Base-by-base conservation (phyloP, 1,140 invertebrate species). In the Patella vulgata region DNA sequence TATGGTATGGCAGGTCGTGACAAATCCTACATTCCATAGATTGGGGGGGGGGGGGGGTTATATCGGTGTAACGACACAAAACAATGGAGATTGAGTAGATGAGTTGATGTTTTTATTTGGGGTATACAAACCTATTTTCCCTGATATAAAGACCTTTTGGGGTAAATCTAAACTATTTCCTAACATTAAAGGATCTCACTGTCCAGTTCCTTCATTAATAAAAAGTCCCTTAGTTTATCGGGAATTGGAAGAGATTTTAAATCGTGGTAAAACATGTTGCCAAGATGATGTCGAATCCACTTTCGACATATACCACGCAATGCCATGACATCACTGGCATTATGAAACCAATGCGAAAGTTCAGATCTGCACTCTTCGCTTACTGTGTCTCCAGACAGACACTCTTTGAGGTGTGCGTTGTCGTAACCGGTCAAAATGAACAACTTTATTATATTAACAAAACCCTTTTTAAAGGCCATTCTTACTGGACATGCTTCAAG, bases 401-500 rank as follows among this genome's bases (percentile, higher is more conserved):
- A 59, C 8, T 55, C 56, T 46, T 64, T 59, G 14, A 77, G 27
- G 33, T 77, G 75, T 4, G 43, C 52, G 23, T 55, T 68, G 42
- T 77, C 75, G 42, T 68, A 77, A 48, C 75, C 75, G 2, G 68
- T 75, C 11, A 77, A 53, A 52, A 78, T 74, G 28, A 78, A 74
- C 17, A 75, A 62, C 40, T 75, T 75, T 0, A 78, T 53, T 9
- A 75, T 59, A 14, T 70, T 39, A 9, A 67, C 42, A 17, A 59
- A 31, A 17, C 62, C 54, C 25, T 65, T 42, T 1, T 59, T 33
- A 3, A 75, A 31, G 5, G 75, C 75, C 12, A 75, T 44, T 8
- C 54, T 54, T 1, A 63, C 63, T 11, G 75, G 75, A 47, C 75
- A 78, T 17, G 64, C 58, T 3, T 65, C 62, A 3, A 39, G 44